Base-by-base conservation (phyloP, 2,888 invertebrate genomes). In the Cerastoderma edule region DNA sequence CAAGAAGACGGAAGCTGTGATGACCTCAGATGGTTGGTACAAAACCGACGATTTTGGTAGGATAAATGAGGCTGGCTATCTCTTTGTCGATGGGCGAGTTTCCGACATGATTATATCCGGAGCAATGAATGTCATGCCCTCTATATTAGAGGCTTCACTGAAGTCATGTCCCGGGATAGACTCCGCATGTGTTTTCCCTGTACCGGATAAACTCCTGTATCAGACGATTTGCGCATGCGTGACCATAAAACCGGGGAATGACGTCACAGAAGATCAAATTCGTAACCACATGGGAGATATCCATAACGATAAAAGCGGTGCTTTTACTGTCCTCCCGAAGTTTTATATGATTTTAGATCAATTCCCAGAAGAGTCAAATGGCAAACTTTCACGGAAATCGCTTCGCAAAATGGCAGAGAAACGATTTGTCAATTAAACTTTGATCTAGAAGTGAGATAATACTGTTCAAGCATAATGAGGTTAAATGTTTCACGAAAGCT, bases 211-310 rank as follows among this genome's bases (percentile, higher is more conserved):
- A n/a, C 65, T 67, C 16, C 53, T 72, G 16, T 81, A 75, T 54
- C 83, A 83, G 35, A 74, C 73, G 30, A 46, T 83, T 8, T 83
- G 83, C 76, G 83, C 80, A 66, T 83, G 80, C 71, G 79, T 83
- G 5, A 64, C 71, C 8, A 35, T 65, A 1, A 27, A 72, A 27
- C 44, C 24, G 2, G 83, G 79, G 57, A 71, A 71, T 54, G 65
- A 70, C 63, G 63, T 74, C 6, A 77, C 76, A 6, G 80, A 74
- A 64, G 66, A 73, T 10, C 39, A 64, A 10, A 3, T 83, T 0
- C 60, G 75, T 5, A n/a, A 6, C n/a, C 75, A 56, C 35, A 72
- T 72, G 50, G 65, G 71, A 28, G 50, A 46, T 8, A 39, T 66
- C 16, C 74, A 78, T 28, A 73, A 67, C 50, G 80, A 80, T 50